A percentile compares a stretch with the other conserved stretches of the same genome.
phyloP scores from a whole-genome alignment of 1,140 invertebrate genomes.

The Brachionus rotundiformis region DNA sequence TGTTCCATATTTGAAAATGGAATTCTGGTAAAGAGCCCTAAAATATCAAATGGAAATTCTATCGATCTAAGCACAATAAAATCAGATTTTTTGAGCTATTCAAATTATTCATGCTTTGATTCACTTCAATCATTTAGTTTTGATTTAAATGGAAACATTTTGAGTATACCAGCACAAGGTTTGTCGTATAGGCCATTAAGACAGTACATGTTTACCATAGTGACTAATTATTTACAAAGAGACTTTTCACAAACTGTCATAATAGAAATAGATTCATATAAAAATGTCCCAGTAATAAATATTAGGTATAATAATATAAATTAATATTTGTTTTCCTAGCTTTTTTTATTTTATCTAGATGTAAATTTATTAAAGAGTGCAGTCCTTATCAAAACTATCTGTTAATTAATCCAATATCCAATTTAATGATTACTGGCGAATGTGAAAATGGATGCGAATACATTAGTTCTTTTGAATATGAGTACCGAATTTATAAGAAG shows the following conservation, averaged over 20 bases:
- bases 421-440: slow-evolving; percentile 19
- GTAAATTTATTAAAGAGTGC: slow-evolving; percentile 7
- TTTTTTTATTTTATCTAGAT: too few species aligned
- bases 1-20: slow-evolving; percentile 26
- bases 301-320: background rate
- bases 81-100: background rate
- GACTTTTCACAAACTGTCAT: background rate
- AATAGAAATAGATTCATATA: slow-evolving; percentile 20
- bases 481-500: slow-evolving; percentile 29
- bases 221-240: background rate
- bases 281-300: background rate
- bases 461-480: slow-evolving; percentile 6
- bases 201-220: background rate
- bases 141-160: background rate
- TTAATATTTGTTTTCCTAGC: too few species aligned
- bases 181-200: background rate
- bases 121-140: background rate
- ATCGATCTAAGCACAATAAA: background rate
- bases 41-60: background rate
- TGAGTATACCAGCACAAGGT: background rate
- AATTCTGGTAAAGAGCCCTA: background rate
- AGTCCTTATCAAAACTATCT: background rate
- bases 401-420: slow-evolving; percentile 6
- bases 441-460: slow-evolving; percentile 34
- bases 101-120: slow-evolving; percentile 12